These are phyloP conservation scores for Ectemnius lituratus DNA, from an alignment of 2,888 invertebrate genomes.

Conservation along the genomic window DNA sequence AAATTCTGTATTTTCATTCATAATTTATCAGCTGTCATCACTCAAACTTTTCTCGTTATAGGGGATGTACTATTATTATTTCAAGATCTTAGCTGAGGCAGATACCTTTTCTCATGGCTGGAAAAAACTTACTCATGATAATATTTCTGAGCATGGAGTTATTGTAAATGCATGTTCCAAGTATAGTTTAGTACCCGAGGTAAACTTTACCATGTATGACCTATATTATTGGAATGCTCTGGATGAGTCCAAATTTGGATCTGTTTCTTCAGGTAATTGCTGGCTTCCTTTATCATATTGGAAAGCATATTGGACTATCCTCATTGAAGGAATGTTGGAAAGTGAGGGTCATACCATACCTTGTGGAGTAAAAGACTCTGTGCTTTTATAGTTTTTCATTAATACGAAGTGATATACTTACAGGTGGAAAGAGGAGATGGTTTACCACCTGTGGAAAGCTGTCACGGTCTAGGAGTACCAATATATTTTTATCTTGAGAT, in stretches of 20 bases:
- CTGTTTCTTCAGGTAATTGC: conserved; percentile 71
- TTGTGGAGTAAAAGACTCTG: background rate
- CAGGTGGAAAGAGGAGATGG: conserved; percentile 83
- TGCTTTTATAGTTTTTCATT: background rate
- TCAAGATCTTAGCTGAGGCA: conserved; percentile 88
- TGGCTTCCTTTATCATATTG: conserved; percentile 79
- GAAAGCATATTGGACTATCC: conserved; percentile 71
- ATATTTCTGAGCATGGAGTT: conserved; percentile 88
- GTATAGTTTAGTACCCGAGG: conserved; percentile 92
- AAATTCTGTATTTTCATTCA: background rate
- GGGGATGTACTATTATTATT: conserved; percentile 93
- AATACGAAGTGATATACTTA: conserved; percentile 12
- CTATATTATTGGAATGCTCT: background rate
- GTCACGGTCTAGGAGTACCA: conserved; percentile 89
- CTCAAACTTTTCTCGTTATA: conserved; percentile 68
- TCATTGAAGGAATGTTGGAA: conserved; percentile 75
- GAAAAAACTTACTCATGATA: conserved; percentile 83
- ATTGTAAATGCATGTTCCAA: conserved; percentile 89
- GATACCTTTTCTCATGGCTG: conserved; percentile 82
- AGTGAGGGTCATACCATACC: conserved; percentile 68
- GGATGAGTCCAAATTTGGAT: conserved; percentile 14
- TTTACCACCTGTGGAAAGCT: conserved; percentile 83
- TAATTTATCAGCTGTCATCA: background rate
- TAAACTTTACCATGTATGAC: conserved; percentile 69
- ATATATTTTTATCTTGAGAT: conserved; percentile 89